These are phyloP conservation scores for Tauraco hartlaubi DNA, from an alignment of 2,797 vertebrate species.

Conservation along the genomic window DNA sequence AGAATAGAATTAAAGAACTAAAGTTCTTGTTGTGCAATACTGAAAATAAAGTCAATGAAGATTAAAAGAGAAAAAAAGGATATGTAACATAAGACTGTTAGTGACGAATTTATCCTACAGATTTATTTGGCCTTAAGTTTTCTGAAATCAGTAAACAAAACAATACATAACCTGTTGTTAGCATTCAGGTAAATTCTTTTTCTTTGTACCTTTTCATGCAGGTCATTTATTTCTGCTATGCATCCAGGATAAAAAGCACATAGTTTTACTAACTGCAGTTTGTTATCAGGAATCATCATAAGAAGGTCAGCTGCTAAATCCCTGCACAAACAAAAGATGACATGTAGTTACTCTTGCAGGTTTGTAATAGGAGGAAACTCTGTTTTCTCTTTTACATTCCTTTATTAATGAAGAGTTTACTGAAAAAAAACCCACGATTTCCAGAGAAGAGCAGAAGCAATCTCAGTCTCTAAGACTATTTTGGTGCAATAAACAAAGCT, in stretches of 20 bases:
- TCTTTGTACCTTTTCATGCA: constrained; percentile 86
- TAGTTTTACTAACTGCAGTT: constrained; percentile 88
- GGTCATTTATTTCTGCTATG: constrained; percentile 85
- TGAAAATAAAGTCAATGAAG: background rate
- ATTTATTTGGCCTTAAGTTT: background rate
- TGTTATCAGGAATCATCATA: constrained; percentile 90
- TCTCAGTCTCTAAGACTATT: background rate
- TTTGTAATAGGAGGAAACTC: background rate
- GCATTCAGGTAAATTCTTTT: background rate
- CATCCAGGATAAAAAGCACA: constrained; percentile 93
- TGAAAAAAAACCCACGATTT: background rate
- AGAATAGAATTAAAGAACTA: background rate
- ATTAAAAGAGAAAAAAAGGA: background rate
- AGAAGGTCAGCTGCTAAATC: constrained; percentile 90
- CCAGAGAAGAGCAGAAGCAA: background rate
- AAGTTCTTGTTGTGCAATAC: background rate
- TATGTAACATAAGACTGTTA: background rate
- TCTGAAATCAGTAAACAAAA: background rate
- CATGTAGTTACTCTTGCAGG: background rate
- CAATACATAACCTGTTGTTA: background rate
- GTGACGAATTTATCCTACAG: background rate
- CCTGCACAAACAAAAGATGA: constrained; percentile 78
- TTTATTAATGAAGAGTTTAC: background rate
- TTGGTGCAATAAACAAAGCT: background rate
- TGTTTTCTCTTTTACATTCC: background rate